Evolutionary conservation across 2,797 vertebrate species (phyloP), one percentile per base, ranked within the genome.

Genomic region (Takifugu ocellatus): DNA sequence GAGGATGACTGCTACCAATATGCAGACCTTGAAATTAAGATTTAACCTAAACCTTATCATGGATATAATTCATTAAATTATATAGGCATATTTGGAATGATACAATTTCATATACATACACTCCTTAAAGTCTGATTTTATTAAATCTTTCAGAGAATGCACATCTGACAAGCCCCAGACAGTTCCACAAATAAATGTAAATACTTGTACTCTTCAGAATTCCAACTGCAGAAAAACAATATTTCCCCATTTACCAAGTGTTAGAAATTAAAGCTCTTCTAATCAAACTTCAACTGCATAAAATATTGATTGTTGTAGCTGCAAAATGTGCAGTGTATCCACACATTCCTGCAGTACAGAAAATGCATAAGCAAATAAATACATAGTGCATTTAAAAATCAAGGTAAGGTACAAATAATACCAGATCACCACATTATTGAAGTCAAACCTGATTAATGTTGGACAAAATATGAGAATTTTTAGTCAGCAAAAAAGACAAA

Each of bases 281-380:
- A 33, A 52, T 16, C 11, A 62, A 44, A 53, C 26, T 1, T 50
- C 14, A 33, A 49, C 15, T 31, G 58, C 44, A 51, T 63, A n/a
- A 25, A 49, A 49, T 21, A n/a, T 24, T 60, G 16, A 25, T 60
- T 48, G 48, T 47, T 61, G 24, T 56, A 51, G 21, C 49, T 39
- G 36, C 36, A 5, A 39, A 57, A 46, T 45, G 45, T 44, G 24
- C 17, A 52, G 21, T 2, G 24, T 63, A 57, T 61, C 57, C 49
- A 63, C 46, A 39, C 49, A 59, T 53, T 52, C 33, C 45, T 43
- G 27, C 47, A 66, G 25, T 63, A 68, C 51, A 33, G 24, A 52
- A 63, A 58, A 69, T 47, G 54, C 54, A 54, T 49, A 54, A 69
- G 70, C 11, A 76, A 74, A 82, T 84, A 83, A 84, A 86, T 83